Evolutionary conservation across 2,797 vertebrate genomes (phyloP), one percentile per base, ranked within the genome.

Genomic region (Myotis vivesi): DNA sequence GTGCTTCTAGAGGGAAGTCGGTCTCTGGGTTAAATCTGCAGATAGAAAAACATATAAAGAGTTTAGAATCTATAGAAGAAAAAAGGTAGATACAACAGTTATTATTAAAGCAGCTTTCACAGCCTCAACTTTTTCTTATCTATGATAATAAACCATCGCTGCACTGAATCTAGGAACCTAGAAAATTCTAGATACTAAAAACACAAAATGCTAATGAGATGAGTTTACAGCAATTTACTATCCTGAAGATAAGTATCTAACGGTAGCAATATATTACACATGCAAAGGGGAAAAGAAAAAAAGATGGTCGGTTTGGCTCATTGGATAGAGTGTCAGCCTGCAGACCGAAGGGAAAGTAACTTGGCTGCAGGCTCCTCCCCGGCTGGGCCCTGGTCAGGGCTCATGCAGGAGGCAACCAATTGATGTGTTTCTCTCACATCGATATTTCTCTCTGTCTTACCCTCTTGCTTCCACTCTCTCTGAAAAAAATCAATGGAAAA

Each of bases 11-110:
- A 69, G 68, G 92, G 77, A 92, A 75, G 76, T 95, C 83, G 89
- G 96, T 76, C 75, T 97, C 91, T 41, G n/a, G 95, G 87, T 95
- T 86, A 97, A 98, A 97, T 92, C 98, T 98, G 96, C 12, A 92
- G 30, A 92, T 2, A 94, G 3, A 44, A 95, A 95, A 33, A 89
- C 3, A 94, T 46, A 92, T 68, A 79, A 46, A 92, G 79, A 85
- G 59, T 94, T 95, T 77, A 96, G 94, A 30, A 97, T 44, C 38
- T 41, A 55, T 1, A 57, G 28, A 30, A 81, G n/a, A 53, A 91
- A 85, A 5, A 51, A 72, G 30, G 49, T 0, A 94, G 53, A 30
- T 82, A 69, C 38, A 30, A 33, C 12, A 75, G 36, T 71, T 80
- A 83, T 17, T 59, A 19, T 72, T 57, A 17, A 82, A 79, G 71